Base-by-base conservation (phyloP, 2,113 vertebrate genomes). In the Periophthalmodon schlosseri region DNA sequence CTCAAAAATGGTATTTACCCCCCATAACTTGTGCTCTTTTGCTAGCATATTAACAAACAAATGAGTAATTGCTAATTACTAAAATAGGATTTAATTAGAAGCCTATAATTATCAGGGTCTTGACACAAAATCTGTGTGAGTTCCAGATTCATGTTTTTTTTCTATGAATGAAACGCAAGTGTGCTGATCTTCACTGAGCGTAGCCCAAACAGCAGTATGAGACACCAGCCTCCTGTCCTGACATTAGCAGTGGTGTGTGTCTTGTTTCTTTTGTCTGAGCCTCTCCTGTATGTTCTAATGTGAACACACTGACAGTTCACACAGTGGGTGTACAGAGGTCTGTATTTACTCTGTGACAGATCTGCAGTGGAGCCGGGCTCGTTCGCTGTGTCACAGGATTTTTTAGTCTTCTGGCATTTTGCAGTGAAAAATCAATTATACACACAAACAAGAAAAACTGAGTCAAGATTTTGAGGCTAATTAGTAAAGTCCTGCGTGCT, bases 341-440 rank as follows among this genome's bases (percentile, higher is more conserved):
- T 36, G 34, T 44, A 65, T 65, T 65, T 65, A 65, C 63, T n/a
- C 20, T 5, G 36, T 65, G 34, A n/a, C 63, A 65, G 18, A 10
- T 44, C 18, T 65, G 63, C 63, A 65, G 63, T 65, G 63, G 61
- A 44, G 63, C 63, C 39, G 34, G 33, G 63, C 63, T 39, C n/a
- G 33, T 65, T 34, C 20, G 34, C 63, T 13, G 34, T 20, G 63
- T 65, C 34, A 4, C 63, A 13, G 18, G 4, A 44, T 4, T 65
- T 39, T 44, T 39, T 44, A 65, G 7, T 65, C 34, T 20, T 34
- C 20, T 65, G 63, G 63, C 34, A 65, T 65, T 65, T 65, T 65
- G 63, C 63, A n/a, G 63, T n/a, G 33, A 65, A 65, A 65, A 65
- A 65, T 65, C 63, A 65, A 65, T 65, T 65, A 65, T n/a, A 44